A percentile compares a stretch with the other conserved stretches of the same genome.
phyloP scores from a whole-genome alignment of 2,113 vertebrate species.

The Promerops cafer region DNA sequence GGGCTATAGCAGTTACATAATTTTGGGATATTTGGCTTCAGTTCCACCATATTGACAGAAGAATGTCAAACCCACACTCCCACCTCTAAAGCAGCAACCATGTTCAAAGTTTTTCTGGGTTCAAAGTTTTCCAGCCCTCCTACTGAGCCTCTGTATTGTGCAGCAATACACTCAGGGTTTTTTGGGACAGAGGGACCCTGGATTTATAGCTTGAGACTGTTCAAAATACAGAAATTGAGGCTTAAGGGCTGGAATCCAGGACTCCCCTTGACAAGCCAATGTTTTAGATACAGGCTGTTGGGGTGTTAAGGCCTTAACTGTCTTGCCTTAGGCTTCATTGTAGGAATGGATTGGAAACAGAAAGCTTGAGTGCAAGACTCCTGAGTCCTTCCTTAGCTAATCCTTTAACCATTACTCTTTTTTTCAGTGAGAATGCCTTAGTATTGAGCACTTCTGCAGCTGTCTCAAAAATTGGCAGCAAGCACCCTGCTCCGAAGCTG shows the following conservation, averaged over 20 bases:
- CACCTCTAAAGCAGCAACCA: neutral
- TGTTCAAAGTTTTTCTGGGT: neutral
- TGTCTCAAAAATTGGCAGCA: slow-evolving; percentile 58
- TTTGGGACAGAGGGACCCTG: neutral
- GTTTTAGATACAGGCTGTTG: neutral
- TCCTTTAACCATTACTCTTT: neutral
- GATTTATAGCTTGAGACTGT: neutral
- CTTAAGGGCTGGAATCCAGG: neutral
- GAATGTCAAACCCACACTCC: neutral
- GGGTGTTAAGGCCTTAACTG: neutral
- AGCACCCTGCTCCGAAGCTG: slow-evolving; percentile 73
- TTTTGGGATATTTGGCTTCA: neutral
- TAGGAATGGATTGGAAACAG: neutral
- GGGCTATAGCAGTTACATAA: neutral
- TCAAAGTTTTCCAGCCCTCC: neutral
- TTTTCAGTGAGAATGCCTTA: slow-evolving; percentile 38
- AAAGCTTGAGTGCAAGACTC: neutral
- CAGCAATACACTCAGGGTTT: neutral
- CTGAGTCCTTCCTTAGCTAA: neutral
- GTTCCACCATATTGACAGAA: neutral
- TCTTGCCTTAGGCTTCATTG: neutral
- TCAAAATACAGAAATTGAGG: neutral
- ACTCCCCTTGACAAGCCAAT: neutral
- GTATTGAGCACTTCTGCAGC: slow-evolving; percentile 9
- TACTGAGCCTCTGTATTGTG: neutral